Evolutionary conservation across 2,888 invertebrate species (phyloP).

Genomic region (Philereme vetulata): DNA sequence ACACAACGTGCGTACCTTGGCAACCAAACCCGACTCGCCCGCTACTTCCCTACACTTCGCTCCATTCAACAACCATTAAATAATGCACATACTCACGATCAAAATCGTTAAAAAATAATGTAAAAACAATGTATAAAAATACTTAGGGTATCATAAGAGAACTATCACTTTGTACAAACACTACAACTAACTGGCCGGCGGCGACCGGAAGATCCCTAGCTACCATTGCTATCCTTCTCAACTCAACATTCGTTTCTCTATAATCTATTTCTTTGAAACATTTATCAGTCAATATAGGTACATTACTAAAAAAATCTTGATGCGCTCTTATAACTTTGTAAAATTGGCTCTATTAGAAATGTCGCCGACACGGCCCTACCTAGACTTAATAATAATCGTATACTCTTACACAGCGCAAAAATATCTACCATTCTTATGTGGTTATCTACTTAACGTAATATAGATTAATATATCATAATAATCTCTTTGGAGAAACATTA

Average conservation of each 20-base stretch:
- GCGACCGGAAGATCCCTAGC: slow-evolving; percentile 66
- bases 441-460: slow-evolving; percentile 59
- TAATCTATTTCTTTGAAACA: background rate
- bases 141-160: slow-evolving; percentile 81
- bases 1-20: slow-evolving; percentile 56
- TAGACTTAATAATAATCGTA: slow-evolving; percentile 68
- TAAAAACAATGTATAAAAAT: slow-evolving; percentile 83
- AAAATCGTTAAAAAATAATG: slow-evolving; percentile 81
- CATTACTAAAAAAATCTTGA: slow-evolving; percentile 16
- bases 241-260: slow-evolving; percentile 4
- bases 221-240: slow-evolving; percentile 38
- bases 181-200: slow-evolving; percentile 67
- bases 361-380: slow-evolving; percentile 57
- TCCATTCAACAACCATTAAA: slow-evolving; percentile 58
- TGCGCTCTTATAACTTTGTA: slow-evolving; percentile 7
- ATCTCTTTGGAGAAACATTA: slow-evolving; percentile 77
- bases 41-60: slow-evolving; percentile 37
- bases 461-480: slow-evolving; percentile 58
- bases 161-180: slow-evolving; percentile 82
- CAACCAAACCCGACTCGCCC: slow-evolving; percentile 62
- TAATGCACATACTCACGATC: slow-evolving; percentile 74
- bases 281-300: slow-evolving; percentile 6
- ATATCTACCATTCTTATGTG: slow-evolving; percentile 60
- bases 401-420: slow-evolving; percentile 78
- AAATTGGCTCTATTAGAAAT: slow-evolving; percentile 44